Evolutionary conservation across 2,113 vertebrate genomes (phyloP), one percentile per base, ranked within the genome.

Genomic region (Tylochromis polylepis): DNA sequence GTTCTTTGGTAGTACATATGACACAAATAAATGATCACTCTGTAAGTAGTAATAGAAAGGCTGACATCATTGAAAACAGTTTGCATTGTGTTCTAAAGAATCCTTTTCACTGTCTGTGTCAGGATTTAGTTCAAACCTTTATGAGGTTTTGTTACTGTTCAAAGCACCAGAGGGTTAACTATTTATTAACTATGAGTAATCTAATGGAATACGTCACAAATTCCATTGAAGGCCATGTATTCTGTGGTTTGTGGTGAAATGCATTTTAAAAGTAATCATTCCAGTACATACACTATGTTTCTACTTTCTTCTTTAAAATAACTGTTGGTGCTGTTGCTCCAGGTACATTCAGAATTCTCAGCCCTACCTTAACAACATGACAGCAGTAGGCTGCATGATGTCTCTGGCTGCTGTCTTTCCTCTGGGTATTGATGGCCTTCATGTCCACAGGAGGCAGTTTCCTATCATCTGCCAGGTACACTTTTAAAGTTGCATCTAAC

Each of bases 281-380:
- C 43, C 16, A 75, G 18, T 51, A 12, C 14, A 77, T 77, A 51
- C 16, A 77, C 2, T 31, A 31, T 77, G 36, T 57, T 78, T 53
- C 1, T 60, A 24, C 1, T 82, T 16, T n/a, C 43, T 2, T 31
- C 8, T 16, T 36, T 49, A 31, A 51, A 60, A 36, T 58, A 20
- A 79, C 11, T 58, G 3, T 86, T 67, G 38, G 31, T 84, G 53
- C 8, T 55, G 18, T 75, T 59, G 55, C 38, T 65, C 2, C 93
- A 98, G 98, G 95, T 99, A 98, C 85, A 99, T 99, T 90, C 97
- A 99, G 96, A 98, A 99, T 92, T 99, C 98, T 0, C 98, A 99
- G 94, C 98, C 98, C 2, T 98, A 97, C 93, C 96, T 98, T 79
- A 99, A 99, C 94, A 98, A 98, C 93, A 97, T 99, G 96, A 98